Base-by-base conservation (phyloP, 2,888 invertebrate genomes). In the Pristionchus arcanus region DNA sequence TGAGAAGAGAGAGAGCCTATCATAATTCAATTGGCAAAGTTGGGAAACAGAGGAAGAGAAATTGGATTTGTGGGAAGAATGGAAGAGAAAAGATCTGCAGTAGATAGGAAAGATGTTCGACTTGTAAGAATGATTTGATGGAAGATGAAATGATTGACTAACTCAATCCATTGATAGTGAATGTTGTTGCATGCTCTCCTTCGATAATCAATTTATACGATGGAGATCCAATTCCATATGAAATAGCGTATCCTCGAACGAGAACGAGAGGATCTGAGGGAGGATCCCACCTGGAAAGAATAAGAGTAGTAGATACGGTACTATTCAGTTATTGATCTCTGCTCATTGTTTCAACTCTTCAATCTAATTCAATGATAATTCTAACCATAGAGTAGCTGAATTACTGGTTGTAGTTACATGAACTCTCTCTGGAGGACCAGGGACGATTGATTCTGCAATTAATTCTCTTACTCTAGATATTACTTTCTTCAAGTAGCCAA, bases 351-450 rank as follows among this genome's bases (percentile, higher is more conserved):
- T 31, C 28, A 19, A 34, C 34, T 9, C 19, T 37, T 21, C 34
- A 37, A 28, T 9, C 5, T 37, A 37, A 28, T 37, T 71, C 4
- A 49, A 49, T 7, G 15, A 0, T 21, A 19, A 21, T 15, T 19
- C 34, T 49, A 11, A 86, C 88, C 94, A 94, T 21, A 94, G 91
- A 2, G 94, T 94, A 13, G 94, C 93, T 15, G 93, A 91, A 34
- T 92, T 92, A 19, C 92, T 90, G 55, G 91, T 91, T 3, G 94
- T 93, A 66, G 93, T 92, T 7, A 92, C 92, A 37, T 92, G 92
- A 42, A 95, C 93, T 85, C 93, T 92, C 88, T 94, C 92, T 15
- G 95, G 95, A 49, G 95, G 93, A 81, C 94, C 94, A 15, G 95
- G 95, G 4, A 94, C 94, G 15, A 91, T 91, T 37, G 91, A 90